Conservation (phyloP, 2,888 invertebrate genomes). For the Deilephila porcellus region DNA sequence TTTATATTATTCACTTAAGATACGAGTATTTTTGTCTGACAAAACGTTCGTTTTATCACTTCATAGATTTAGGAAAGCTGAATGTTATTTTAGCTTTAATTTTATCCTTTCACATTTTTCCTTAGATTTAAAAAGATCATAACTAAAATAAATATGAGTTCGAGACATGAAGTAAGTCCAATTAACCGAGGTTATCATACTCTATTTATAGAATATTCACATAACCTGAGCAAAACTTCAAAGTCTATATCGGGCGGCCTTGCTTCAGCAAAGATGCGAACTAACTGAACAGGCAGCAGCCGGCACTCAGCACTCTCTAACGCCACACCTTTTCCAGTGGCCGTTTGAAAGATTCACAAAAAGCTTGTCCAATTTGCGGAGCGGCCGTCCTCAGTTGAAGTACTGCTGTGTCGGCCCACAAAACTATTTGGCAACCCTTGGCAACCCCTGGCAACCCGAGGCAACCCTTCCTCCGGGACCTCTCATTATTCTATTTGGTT, state of each 20-base stretch:
- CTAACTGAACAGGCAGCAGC: neutral
- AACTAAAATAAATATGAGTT: too few relatives aligned
- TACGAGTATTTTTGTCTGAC: too few relatives aligned
- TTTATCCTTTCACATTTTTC: too few relatives aligned
- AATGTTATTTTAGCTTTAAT: too few relatives aligned
- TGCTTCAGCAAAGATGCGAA: neutral
- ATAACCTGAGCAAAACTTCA: neutral
- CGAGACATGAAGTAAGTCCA: too few relatives aligned
- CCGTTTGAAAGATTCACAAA: conserved; percentile 47
- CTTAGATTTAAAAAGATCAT: too few relatives aligned
- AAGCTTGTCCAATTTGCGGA: conserved; percentile 51
- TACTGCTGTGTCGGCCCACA: conserved; percentile 49
- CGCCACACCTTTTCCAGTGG: conserved; percentile 24
- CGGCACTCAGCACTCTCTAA: conserved; percentile 31
- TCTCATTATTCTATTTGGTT: conserved; percentile 54
- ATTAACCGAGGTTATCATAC: too few relatives aligned
- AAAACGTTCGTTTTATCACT: too few relatives aligned
- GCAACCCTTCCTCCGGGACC: conserved; percentile 40
- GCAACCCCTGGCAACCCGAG: too few relatives aligned
- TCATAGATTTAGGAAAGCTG: too few relatives aligned
- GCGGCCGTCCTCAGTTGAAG: conserved; percentile 37
- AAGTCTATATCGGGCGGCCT: neutral
- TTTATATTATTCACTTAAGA: neutral
- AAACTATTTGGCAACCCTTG: conserved; percentile 50
- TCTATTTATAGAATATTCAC: neutral